Evolutionary conservation across 2,797 vertebrate genomes (phyloP), one percentile per base, ranked within the genome.

Genomic region (Phrynocephalus forsythii): DNA sequence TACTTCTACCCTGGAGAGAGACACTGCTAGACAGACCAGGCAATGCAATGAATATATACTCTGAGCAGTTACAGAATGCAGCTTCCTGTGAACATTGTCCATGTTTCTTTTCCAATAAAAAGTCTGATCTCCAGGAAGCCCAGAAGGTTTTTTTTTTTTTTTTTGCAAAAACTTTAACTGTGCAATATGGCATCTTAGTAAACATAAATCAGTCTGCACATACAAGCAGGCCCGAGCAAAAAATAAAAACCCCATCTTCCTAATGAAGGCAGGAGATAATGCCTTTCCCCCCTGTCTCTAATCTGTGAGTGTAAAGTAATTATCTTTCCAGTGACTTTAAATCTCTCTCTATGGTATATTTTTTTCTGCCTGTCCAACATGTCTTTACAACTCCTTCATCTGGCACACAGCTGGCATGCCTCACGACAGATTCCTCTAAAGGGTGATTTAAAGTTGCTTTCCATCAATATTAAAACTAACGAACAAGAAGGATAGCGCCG

Each of bases 401-500:
- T 95, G 95, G 94, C 92, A 95, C 92, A 95, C 95, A 95, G 94
- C 95, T 95, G 95, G 95, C 82, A 30, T 77, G 89, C 91, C 93
- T 95, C 95, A 95, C 88, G 78, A 88, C 90, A 85, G 90, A 93
- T 95, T 93, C 92, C 95, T 95, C 95, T 92, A 82, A 95, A 95
- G 94, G 93, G 94, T 92, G 93, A 95, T 95, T 95, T 95, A 95
- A 94, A 95, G 92, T 94, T 94, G 92, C 91, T 89, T 96, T 95
- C 94, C 93, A 94, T 95, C 95, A 94, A 89, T 85, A 92, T 94
- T 88, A 94, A 95, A 95, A 94, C 91, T 94, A 95, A 94, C 94
- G 95, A 94, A 92, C 87, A 79, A 87, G 83, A 63, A 82, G 79
- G 79, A 88, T 81, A 85, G 86, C 50, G 5, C n/a, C 6, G 89